Conservation (phyloP, 2,797 vertebrate species). For the Morelia viridis region DNA sequence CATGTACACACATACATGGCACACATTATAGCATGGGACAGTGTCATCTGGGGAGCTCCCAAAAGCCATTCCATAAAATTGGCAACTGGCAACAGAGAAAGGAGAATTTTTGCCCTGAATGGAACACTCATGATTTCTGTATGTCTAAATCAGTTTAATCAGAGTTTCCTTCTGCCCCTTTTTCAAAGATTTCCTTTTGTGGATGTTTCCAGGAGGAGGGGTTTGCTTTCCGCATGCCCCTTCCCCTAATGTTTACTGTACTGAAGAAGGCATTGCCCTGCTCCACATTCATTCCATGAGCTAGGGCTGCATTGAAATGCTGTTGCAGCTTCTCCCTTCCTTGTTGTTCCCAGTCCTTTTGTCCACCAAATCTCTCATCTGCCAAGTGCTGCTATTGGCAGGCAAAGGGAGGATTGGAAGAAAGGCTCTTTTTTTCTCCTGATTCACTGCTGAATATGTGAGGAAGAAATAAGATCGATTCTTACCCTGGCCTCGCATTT, state of each 20-base stretch:
- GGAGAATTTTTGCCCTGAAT: neutral
- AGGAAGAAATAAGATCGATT: neutral
- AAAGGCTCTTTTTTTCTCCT: conserved; percentile 21
- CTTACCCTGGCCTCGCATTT: neutral
- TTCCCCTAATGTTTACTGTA: neutral
- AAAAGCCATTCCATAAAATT: neutral
- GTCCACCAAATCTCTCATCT: neutral
- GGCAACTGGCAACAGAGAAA: neutral
- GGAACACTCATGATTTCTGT: conserved; percentile 3
- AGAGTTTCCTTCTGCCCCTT: conserved; percentile 40
- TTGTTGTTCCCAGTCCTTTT: neutral
- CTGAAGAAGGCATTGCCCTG: neutral
- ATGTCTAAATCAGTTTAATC: conserved; percentile 45
- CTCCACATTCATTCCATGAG: too few species aligned
- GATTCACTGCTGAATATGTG: conserved; percentile 43
- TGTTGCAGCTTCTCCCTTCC: neutral
- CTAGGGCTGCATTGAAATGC: neutral
- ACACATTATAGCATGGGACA: neutral
- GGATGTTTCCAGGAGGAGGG: neutral
- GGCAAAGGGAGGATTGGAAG: neutral
- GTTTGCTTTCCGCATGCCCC: neutral
- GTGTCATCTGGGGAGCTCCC: neutral
- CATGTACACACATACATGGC: neutral
- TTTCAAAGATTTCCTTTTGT: neutral
- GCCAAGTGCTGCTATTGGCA: neutral